These are phyloP conservation scores for Syngnathus rostellatus DNA, from an alignment of 2,797 vertebrate species.

Conservation along the genomic window DNA sequence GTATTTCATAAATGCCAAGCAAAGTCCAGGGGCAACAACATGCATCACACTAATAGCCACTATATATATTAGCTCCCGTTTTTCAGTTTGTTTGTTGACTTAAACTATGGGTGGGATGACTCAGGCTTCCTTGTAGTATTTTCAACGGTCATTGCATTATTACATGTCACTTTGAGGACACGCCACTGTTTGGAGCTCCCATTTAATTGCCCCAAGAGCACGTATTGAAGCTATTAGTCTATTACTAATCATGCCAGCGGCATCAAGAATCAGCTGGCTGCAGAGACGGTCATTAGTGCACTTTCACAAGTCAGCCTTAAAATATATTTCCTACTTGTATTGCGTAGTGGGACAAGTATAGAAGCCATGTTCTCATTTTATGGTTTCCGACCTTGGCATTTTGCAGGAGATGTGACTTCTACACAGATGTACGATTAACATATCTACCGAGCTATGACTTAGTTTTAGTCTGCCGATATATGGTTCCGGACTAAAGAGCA, in stretches of 20 bases:
- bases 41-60: conserved; percentile 13
- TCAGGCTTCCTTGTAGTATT: background rate
- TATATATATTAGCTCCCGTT: conserved; percentile 5
- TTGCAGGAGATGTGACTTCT: background rate
- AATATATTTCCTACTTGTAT: conserved; percentile 30
- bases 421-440: background rate
- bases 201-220: conserved; percentile 38
- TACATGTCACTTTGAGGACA: conserved; percentile 19
- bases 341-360: conserved; percentile 18
- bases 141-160: conserved; percentile 2
- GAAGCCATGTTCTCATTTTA: conserved; percentile 20
- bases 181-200: conserved; percentile 31
- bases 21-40: conserved; percentile 21
- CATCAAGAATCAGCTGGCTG: conserved; percentile 34
- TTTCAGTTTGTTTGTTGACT: conserved; percentile 2
- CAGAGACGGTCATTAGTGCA: conserved; percentile 30
- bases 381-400: conserved; percentile 21
- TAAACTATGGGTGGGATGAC: background rate
- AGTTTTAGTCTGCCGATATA: conserved; percentile 23
- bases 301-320: conserved; percentile 33
- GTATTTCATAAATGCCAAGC: conserved; percentile 3
- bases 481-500: conserved; percentile 23
- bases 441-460: conserved; percentile 11
- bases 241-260: conserved; percentile 21
- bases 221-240: conserved; percentile 20